These are phyloP conservation scores for Drosophila azteca DNA, from an alignment of 1,140 invertebrate genomes.

Conservation along the genomic window DNA sequence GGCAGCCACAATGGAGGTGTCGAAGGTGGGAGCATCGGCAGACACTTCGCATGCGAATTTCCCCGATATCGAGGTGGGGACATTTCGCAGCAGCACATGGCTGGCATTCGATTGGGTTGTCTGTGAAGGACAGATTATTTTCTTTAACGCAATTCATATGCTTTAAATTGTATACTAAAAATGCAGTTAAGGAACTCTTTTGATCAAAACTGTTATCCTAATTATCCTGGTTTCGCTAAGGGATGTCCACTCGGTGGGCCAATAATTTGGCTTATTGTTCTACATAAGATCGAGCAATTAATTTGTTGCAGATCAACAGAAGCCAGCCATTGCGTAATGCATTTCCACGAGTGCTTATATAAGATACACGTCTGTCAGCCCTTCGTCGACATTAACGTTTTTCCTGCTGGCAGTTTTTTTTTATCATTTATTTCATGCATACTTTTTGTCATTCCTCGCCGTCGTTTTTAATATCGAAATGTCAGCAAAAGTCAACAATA, in stretches of 20 bases:
- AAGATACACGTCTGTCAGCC: slow-evolving; percentile 40
- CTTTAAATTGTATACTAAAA: background rate
- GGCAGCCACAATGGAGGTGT: slow-evolving; percentile 89
- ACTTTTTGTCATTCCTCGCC: slow-evolving; percentile 21
- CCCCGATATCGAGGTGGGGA: slow-evolving; percentile 87
- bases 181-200: too few relatives aligned
- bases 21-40: slow-evolving; percentile 92
- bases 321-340: slow-evolving; percentile 11
- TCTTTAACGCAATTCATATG: background rate
- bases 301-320: slow-evolving; percentile 17
- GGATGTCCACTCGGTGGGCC: background rate
- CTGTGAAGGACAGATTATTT: slow-evolving; percentile 72
- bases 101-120: slow-evolving; percentile 86
- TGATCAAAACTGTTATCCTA: too few relatives aligned
- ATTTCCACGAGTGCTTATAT: slow-evolving; percentile 28
- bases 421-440: slow-evolving; percentile 26
- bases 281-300: slow-evolving; percentile 22
- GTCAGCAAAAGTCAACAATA: slow-evolving; percentile 76
- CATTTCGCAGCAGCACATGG: slow-evolving; percentile 85
- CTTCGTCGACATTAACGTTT: slow-evolving; percentile 10
- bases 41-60: slow-evolving; percentile 92
- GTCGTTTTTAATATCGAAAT: slow-evolving; percentile 53
- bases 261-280: slow-evolving; percentile 11
- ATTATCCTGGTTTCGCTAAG: background rate
- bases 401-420: background rate